Conservation (phyloP, 2,888 invertebrate genomes). For the Gnatocerus cornutus region DNA sequence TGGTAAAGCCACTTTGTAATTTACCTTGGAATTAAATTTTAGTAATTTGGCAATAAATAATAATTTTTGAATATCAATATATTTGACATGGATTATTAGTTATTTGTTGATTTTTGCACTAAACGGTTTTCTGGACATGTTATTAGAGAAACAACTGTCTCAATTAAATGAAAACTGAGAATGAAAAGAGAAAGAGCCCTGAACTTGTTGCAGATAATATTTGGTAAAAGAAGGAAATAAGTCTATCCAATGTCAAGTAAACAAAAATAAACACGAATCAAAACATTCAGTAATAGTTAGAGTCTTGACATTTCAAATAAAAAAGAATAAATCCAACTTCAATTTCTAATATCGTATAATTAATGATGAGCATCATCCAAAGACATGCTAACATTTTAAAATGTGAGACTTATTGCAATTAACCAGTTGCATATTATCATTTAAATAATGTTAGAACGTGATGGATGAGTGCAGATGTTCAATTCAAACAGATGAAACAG, state of each 20-base stretch:
- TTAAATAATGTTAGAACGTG: not conserved
- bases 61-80: not conserved
- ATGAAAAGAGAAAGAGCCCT: too few relatives aligned
- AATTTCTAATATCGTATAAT: slow-evolving; percentile 7
- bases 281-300: slow-evolving; percentile 1
- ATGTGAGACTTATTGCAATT: not conserved
- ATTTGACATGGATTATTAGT: not conserved
- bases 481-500: not conserved
- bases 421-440: not conserved
- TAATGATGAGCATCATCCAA: slow-evolving; percentile 1
- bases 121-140: too few relatives aligned
- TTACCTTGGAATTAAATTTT: slow-evolving; percentile 19
- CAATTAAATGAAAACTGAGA: too few relatives aligned
- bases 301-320: slow-evolving; percentile 32
- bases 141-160: too few relatives aligned
- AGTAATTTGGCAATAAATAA: slow-evolving; percentile 19
- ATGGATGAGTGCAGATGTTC: not conserved
- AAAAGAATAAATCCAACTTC: slow-evolving; percentile 8
- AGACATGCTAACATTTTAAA: slow-evolving; percentile 15
- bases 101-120: too few relatives aligned
- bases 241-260: slow-evolving; percentile 18
- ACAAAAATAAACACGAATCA: slow-evolving; percentile 13
- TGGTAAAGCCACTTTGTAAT: not conserved
- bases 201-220: slow-evolving; percentile 15
- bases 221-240: slow-evolving; percentile 31